Conservation (phyloP, 2,797 vertebrate species). For the Gambusia yucatana region DNA sequence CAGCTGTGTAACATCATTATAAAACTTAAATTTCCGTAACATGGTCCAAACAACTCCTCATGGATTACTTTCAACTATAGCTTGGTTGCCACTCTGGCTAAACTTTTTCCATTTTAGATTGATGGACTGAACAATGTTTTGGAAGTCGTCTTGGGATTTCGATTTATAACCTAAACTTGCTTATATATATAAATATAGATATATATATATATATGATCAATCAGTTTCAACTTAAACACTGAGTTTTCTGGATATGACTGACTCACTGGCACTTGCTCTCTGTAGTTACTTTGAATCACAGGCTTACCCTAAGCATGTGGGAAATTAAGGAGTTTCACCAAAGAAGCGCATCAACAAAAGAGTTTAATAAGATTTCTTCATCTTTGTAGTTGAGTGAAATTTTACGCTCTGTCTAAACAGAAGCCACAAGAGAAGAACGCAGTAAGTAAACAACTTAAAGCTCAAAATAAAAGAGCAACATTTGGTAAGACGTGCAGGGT, state of each 20-base stretch:
- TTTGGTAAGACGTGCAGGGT: not conserved
- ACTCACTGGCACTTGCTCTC: not conserved
- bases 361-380: slow-evolving; percentile 21
- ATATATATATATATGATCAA: too few relatives aligned
- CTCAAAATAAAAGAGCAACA: not conserved
- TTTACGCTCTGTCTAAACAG: slow-evolving; percentile 4
- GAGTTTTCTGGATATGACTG: not conserved
- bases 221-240: not conserved
- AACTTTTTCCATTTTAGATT: not conserved
- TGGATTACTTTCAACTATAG: not conserved
- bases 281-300: slow-evolving; percentile 21
- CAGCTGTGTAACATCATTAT: not conserved
- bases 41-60: not conserved
- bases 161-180: not conserved
- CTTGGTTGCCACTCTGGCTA: not conserved
- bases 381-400: slow-evolving; percentile 12
- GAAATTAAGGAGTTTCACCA: not conserved
- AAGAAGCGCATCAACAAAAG: not conserved
- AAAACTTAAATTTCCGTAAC: not conserved
- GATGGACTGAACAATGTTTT: not conserved
- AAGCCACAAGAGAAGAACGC: slow-evolving; percentile 1
- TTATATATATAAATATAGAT: too few relatives aligned
- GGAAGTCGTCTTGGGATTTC: not conserved
- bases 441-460: slow-evolving; percentile 5
- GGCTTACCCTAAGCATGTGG: not conserved